These are phyloP conservation scores for Gephyroberyx darwinii DNA, from an alignment of 2,797 vertebrate genomes.

Conservation along the genomic window DNA sequence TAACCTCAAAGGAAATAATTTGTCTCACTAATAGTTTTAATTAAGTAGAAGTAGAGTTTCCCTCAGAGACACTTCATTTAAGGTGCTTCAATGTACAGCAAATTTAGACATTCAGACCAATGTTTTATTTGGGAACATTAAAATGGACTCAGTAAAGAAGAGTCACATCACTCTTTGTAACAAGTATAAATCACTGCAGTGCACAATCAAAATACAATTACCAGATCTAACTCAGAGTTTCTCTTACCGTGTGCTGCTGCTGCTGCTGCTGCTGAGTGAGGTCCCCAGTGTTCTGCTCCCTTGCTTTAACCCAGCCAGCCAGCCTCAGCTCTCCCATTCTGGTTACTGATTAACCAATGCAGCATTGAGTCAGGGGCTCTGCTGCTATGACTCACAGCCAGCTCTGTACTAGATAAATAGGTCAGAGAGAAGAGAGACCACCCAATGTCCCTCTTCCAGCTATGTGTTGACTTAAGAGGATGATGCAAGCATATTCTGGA, in stretches of 20 bases:
- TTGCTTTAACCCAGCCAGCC: conserved; percentile 55
- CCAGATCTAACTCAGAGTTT: conserved; percentile 21
- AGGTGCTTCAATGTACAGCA: neutral
- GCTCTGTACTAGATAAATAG: conserved; percentile 65
- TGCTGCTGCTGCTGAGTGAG: conserved; percentile 54
- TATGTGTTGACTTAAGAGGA: conserved; percentile 59
- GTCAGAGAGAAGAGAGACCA: conserved; percentile 40
- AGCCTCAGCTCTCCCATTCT: conserved; percentile 34
- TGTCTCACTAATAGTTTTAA: neutral
- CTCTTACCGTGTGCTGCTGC: conserved; percentile 63
- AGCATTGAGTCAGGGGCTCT: conserved; percentile 64
- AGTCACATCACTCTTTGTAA: neutral
- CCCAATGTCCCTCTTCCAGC: conserved; percentile 36
- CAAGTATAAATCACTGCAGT: neutral
- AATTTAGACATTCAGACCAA: neutral
- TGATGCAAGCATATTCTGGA: conserved; percentile 52
- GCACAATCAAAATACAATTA: conserved; percentile 20
- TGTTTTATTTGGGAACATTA: conserved; percentile 11
- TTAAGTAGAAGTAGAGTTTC: neutral
- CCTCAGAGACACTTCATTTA: neutral
- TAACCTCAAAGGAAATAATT: neutral
- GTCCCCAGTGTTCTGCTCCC: conserved; percentile 43
- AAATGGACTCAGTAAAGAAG: neutral
- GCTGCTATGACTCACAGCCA: conserved; percentile 56
- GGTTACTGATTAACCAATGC: conserved; percentile 74